These are phyloP conservation scores for Cotesia congregata DNA, from an alignment of 2,888 invertebrate species.

Conservation along the genomic window DNA sequence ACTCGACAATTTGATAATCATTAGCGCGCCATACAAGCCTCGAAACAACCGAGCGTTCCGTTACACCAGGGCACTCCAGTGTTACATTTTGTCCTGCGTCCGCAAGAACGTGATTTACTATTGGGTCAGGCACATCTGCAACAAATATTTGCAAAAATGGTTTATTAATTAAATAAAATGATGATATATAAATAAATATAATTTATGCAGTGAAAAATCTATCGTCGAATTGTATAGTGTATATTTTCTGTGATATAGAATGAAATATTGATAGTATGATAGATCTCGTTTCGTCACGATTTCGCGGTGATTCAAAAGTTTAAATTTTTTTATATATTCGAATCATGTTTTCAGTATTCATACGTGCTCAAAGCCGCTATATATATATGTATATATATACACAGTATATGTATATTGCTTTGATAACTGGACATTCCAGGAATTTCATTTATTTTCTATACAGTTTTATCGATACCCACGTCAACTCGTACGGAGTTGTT, in stretches of 20 bases:
- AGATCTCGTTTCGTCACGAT: slow-evolving; percentile 30
- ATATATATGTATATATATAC: too few species aligned
- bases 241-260: background rate
- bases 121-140: slow-evolving; percentile 76
- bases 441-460: slow-evolving; percentile 17
- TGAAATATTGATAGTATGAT: slow-evolving; percentile 34
- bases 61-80: slow-evolving; percentile 78
- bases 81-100: slow-evolving; percentile 79
- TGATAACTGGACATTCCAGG: slow-evolving; percentile 40
- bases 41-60: slow-evolving; percentile 77
- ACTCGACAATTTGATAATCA: slow-evolving; percentile 72
- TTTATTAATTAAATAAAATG: too few species aligned
- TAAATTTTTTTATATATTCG: slow-evolving; percentile 49
- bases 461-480: slow-evolving; percentile 29
- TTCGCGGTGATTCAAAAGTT: slow-evolving; percentile 32
- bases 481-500: background rate
- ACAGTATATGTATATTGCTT: slow-evolving; percentile 45
- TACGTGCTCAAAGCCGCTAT: slow-evolving; percentile 57
- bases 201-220: background rate
- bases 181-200: background rate
- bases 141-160: slow-evolving; percentile 51
- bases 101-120: slow-evolving; percentile 74
- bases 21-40: slow-evolving; percentile 76
- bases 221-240: background rate
- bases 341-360: slow-evolving; percentile 58